These are phyloP conservation scores for Penaeus japonicus DNA, from an alignment of 1,140 invertebrate species.

Conservation along the genomic window DNA sequence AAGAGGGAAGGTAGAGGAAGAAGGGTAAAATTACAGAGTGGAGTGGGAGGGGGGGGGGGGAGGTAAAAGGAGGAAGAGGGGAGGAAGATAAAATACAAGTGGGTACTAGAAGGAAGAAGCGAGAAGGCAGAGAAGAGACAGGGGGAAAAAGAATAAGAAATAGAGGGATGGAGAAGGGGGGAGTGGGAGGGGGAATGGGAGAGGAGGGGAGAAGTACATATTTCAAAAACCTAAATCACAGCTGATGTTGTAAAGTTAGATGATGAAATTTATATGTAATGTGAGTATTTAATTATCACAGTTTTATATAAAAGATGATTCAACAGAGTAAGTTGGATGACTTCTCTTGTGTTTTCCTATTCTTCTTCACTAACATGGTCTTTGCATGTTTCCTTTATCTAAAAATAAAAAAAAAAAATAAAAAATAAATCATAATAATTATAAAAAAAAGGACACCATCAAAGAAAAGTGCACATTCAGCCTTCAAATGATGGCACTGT, in stretches of 20 bases:
- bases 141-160: background rate
- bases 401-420: too few species aligned
- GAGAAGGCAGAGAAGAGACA: background rate
- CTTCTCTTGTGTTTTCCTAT: background rate
- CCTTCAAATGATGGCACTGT: too few species aligned
- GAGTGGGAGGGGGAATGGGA: background rate
- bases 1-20: too few species aligned
- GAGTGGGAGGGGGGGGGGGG: too few species aligned
- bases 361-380: background rate
- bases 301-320: background rate
- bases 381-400: too few species aligned
- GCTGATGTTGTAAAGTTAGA: background rate
- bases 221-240: background rate
- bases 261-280: background rate
- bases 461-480: too few species aligned
- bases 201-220: background rate
- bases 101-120: background rate
- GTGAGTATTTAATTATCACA: slow-evolving; percentile 20
- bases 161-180: background rate
- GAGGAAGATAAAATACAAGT: background rate
- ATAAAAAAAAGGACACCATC: too few species aligned
- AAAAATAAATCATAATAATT: too few species aligned
- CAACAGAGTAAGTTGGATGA: background rate
- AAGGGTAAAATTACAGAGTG: too few species aligned
- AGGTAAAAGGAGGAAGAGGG: background rate